These are phyloP conservation scores for Miltochrista miniata DNA, from an alignment of 2,888 invertebrate genomes.

Conservation along the genomic window DNA sequence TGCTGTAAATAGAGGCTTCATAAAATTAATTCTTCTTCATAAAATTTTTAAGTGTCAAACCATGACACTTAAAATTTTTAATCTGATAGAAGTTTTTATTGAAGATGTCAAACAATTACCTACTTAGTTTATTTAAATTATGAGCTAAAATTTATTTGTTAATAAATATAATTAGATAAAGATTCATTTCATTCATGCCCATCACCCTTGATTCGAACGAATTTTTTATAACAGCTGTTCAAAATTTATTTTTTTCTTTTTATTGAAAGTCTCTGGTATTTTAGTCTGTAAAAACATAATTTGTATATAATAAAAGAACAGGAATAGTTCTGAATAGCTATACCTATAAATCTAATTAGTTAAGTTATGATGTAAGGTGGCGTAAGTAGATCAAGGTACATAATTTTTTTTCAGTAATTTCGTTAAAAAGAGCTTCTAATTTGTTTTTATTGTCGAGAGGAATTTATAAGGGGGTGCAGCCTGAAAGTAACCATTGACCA, in stretches of 20 bases:
- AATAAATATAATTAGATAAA: too few species aligned
- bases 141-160: too few species aligned
- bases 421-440: constrained; percentile 29
- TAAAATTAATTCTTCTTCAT: too few species aligned
- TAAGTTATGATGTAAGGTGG: constrained; percentile 51
- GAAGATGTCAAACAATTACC: too few species aligned
- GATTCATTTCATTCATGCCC: too few species aligned
- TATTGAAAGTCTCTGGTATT: constrained; percentile 1
- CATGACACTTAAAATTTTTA: too few species aligned
- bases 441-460: constrained; percentile 24
- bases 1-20: too few species aligned
- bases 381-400: constrained; percentile 35
- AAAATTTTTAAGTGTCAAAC: too few species aligned
- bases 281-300: constrained; percentile 5
- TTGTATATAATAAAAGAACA: constrained; percentile 10
- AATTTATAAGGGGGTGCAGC: constrained; percentile 15
- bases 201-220: too few species aligned
- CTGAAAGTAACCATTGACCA: constrained; percentile 3
- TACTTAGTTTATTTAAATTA: too few species aligned
- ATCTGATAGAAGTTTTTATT: too few species aligned
- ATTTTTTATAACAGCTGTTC: constrained; percentile 15
- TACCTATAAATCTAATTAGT: constrained; percentile 32
- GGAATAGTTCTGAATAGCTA: constrained; percentile 24
- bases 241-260: constrained; percentile 24
- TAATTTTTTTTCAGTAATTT: constrained; percentile 34